Evolutionary conservation across 2,888 invertebrate species (phyloP), one percentile per base, ranked within the genome.

Genomic region (Eupsilia transversa): DNA sequence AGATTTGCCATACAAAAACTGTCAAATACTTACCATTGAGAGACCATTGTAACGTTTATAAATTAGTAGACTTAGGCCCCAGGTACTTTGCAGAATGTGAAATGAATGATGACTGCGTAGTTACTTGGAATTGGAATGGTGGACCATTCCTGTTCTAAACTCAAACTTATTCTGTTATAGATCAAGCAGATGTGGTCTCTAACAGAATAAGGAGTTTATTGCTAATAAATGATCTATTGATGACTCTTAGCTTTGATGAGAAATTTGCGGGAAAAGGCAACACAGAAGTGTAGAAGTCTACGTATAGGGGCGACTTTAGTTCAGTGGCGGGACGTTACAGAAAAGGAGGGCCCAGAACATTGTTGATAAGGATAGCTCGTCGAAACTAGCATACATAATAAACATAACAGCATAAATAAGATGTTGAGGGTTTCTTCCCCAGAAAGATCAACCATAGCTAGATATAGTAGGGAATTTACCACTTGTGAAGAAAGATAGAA

Each of bases 71-170:
- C n/a, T n/a, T n/a, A n/a, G n/a, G n/a, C n/a, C n/a, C n/a, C n/a
- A n/a, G n/a, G n/a, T n/a, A n/a, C n/a, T n/a, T 78, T 71, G 43
- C 35, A 38, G 41, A 52, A 59, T 41, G 33, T 61, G 3, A 0
- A 67, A 17, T 43, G 27, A 65, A n/a, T 30, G n/a, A 23, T 49
- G 7, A 35, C 23, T 7, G 30, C 46, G 12, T n/a, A n/a, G n/a
- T n/a, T n/a, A n/a, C n/a, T n/a, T n/a, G n/a, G n/a, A n/a, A n/a
- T n/a, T n/a, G n/a, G n/a, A n/a, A n/a, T n/a, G n/a, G n/a, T n/a
- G n/a, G n/a, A n/a, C n/a, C n/a, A n/a, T n/a, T n/a, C n/a, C n/a
- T n/a, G n/a, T n/a, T n/a, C n/a, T n/a, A n/a, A n/a, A n/a, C n/a
- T n/a, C n/a, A n/a, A n/a, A n/a, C n/a, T n/a, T n/a, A n/a, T n/a